Percentiles rank a stretch among this genome's conserved stretches.
These are phyloP conservation scores for Numida meleagris DNA, from an alignment of 2,113 vertebrate genomes.

Conservation along the genomic window DNA sequence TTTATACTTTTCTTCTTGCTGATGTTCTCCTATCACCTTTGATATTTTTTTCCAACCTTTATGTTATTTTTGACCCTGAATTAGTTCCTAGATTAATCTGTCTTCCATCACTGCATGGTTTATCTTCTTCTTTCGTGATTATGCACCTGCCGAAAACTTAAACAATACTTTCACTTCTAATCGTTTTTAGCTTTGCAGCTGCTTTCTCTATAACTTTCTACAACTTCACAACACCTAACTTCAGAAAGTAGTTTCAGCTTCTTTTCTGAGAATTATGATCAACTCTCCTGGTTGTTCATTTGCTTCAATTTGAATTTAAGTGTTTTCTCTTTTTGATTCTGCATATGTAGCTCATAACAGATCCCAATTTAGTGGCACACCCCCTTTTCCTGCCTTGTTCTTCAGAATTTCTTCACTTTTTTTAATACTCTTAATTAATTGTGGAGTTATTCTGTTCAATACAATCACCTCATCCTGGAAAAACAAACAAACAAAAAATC, in stretches of 20 bases:
- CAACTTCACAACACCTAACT: not conserved
- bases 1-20: not conserved
- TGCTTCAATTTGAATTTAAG: not conserved
- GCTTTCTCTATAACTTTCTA: not conserved
- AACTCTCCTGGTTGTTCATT: not conserved
- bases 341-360: not conserved
- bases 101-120: not conserved
- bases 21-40: not conserved
- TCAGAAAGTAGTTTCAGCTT: not conserved
- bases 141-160: not conserved
- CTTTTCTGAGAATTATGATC: not conserved
- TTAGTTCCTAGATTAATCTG: not conserved
- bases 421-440: not conserved
- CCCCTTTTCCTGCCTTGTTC: not conserved
- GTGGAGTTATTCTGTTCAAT: not conserved
- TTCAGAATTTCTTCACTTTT: not conserved
- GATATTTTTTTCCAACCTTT: not conserved
- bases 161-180: not conserved
- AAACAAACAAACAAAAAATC: not conserved
- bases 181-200: not conserved
- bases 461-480: not conserved
- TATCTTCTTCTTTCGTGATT: not conserved
- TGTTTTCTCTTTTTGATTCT: not conserved
- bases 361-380: accelerated
- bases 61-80: not conserved